Evolutionary conservation across 1,140 invertebrate genomes (phyloP).

Genomic region (Agrypnia vestita): DNA sequence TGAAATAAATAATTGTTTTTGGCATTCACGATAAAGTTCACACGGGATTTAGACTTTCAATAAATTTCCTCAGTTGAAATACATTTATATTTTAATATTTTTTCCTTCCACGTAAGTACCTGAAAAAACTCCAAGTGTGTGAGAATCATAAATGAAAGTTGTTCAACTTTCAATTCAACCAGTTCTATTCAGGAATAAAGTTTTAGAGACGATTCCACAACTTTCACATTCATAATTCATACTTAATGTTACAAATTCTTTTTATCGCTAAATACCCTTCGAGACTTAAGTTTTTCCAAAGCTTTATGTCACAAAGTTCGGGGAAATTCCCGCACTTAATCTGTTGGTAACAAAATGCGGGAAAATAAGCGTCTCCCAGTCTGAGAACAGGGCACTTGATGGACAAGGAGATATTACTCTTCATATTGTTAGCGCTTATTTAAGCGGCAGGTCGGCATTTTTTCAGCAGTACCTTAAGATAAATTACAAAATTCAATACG

Average conservation of each 20-base stretch:
- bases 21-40: no score
- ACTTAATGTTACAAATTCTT: constrained; percentile 1
- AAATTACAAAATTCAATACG: no score
- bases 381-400: no score
- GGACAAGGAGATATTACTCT: no score
- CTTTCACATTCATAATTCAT: constrained; percentile 7
- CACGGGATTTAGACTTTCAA: no score
- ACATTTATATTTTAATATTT: no score
- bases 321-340: neutral
- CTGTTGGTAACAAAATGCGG: constrained; percentile 2
- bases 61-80: no score
- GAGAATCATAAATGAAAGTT: neutral
- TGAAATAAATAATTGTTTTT: no score
- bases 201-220: neutral
- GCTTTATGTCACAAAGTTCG: constrained; percentile 2
- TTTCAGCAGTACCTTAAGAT: no score
- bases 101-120: no score
- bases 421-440: no score
- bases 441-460: no score
- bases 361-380: neutral
- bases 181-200: neutral
- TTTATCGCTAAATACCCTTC: constrained; percentile 3
- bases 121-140: neutral
- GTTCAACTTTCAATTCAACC: neutral
- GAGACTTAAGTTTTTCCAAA: constrained; percentile 4